phyloP scores from a whole-genome alignment of 2,888 invertebrate species.

The Idaea straminata region DNA sequence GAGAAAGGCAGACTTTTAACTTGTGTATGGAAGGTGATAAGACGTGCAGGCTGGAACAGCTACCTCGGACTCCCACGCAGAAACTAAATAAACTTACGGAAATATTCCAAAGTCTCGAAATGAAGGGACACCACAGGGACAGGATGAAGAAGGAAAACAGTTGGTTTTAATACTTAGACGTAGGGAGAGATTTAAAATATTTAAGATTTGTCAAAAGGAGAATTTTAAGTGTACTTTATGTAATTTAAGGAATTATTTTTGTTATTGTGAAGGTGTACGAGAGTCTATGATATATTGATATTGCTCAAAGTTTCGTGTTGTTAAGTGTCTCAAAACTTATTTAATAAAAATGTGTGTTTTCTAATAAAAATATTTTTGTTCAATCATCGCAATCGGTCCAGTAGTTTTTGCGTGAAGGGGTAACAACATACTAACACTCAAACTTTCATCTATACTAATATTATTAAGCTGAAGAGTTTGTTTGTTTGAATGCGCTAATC shows the following conservation, averaged over 20 bases:
- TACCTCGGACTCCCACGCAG: conserved; percentile 58
- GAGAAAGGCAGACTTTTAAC: conserved; percentile 58
- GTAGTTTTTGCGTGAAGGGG: too few relatives aligned
- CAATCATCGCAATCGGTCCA: too few relatives aligned
- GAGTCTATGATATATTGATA: conserved; percentile 42
- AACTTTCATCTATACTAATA: too few relatives aligned
- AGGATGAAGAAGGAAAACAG: conserved; percentile 72
- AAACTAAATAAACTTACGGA: conserved; percentile 65
- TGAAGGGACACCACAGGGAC: conserved; percentile 62
- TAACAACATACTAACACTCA: too few relatives aligned
- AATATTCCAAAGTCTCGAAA: conserved; percentile 68
- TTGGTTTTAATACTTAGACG: conserved; percentile 55
- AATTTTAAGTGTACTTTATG: conserved; percentile 46
- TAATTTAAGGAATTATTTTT: conserved; percentile 50
- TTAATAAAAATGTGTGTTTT: conserved; percentile 63
- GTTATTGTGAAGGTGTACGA: conserved; percentile 45
- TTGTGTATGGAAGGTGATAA: conserved; percentile 43
- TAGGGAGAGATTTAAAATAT: conserved; percentile 15
- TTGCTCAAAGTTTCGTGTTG: conserved; percentile 66
- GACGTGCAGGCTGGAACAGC: conserved; percentile 49
- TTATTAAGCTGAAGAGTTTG: too few relatives aligned
- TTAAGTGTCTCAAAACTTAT: conserved; percentile 41
- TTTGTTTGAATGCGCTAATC: too few relatives aligned
- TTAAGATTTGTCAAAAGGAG: conserved; percentile 26
- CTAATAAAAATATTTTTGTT: conserved; percentile 25